Base-by-base conservation (phyloP, 2,888 invertebrate genomes). In the Halocaridina rubra region DNA sequence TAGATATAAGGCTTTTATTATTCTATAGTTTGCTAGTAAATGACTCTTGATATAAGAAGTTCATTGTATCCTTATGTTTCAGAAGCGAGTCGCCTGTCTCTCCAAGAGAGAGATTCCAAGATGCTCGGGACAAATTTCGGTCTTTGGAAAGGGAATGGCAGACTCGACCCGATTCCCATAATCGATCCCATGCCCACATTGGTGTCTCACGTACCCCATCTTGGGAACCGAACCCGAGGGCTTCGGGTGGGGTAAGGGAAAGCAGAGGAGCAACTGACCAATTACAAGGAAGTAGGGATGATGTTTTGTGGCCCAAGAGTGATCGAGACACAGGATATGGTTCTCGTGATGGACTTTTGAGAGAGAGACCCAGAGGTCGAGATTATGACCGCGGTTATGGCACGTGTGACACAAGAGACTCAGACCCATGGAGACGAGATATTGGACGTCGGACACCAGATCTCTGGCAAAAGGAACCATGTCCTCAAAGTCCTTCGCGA, bases 61-160 rank as follows among this genome's bases (percentile, higher is more conserved):
- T 13, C 22, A 61, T 22, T 61, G 46, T 46, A 61, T 16, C 32
- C 29, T 0, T 30, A 1, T 80, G 13, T 81, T 69, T n/a, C 82
- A 84, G 86, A 78, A 78, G 88, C 33, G 79, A 80, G 69, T 84
- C 84, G 16, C 84, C 86, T 7, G 71, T 46, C 57, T 93, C 94
- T 1, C 95, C 95, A 0, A 93, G 95, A 89, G 96, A 96, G 89
- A 93, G 96, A 84, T 96, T 96, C 91, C 94, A 95, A 89, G 96
- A 96, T 89, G 96, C 96, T 69, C 96, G 96, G 91, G 95, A 96
- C 90, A 96, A 96, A 91, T 96, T 96, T 90, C 93, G 94, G 90
- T 93, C 95, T 88, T 93, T 96, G 91, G 96, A 96, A 90, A 92
- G 94, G 86, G 94, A 95, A 89, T 92, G 93, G 82, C 81, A 80